A percentile compares a stretch with the other conserved stretches of the same genome.
phyloP scores from a whole-genome alignment of 2,888 invertebrate genomes.

The Cerastis rubricosa region DNA sequence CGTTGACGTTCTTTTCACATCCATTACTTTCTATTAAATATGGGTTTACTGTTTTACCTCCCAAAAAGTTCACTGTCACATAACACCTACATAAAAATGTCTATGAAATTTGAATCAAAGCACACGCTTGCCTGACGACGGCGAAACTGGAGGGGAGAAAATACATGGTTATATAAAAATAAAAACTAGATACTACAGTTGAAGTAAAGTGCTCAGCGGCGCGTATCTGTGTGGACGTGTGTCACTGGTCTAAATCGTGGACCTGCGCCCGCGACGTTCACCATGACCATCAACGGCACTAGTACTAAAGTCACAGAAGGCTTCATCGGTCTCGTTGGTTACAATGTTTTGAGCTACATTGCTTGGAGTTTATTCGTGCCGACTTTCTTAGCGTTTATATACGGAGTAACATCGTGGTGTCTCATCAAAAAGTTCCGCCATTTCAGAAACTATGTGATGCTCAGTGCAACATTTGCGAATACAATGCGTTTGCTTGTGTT shows the following conservation, averaged over 20 bases:
- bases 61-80: background rate
- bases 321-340: constrained; percentile 17
- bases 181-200: background rate
- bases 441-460: constrained; percentile 40
- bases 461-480: constrained; percentile 5
- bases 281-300: constrained; percentile 10
- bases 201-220: background rate
- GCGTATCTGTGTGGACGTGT: background rate
- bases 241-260: background rate
- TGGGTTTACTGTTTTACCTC: background rate
- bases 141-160: background rate
- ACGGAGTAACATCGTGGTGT: constrained; percentile 34
- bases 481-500: constrained; percentile 16
- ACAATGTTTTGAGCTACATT: constrained; percentile 1
- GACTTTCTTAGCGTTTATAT: constrained; percentile 15
- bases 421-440: constrained; percentile 36
- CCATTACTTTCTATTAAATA: no score
- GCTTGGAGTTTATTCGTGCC: constrained; percentile 24
- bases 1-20: no score
- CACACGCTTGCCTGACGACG: background rate
- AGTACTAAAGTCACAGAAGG: background rate
- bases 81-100: background rate
- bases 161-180: background rate
- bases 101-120: background rate
- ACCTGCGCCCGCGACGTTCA: constrained; percentile 5